phyloP scores from a whole-genome alignment of 2,888 invertebrate genomes.

The Dicyrtoma fusca region DNA sequence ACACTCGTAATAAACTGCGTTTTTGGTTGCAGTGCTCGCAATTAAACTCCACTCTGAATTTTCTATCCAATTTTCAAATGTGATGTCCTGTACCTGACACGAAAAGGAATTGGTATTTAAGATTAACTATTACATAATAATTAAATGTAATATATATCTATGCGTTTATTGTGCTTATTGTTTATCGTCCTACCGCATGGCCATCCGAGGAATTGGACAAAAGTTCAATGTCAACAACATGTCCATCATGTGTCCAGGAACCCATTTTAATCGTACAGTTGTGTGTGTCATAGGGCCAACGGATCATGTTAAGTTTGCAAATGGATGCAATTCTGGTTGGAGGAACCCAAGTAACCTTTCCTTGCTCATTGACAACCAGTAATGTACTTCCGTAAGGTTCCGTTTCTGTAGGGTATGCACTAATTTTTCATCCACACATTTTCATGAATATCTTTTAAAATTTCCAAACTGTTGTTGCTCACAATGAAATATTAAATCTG shows the following conservation, averaged over 20 bases:
- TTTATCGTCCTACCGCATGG: constrained; percentile 25
- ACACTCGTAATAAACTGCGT: constrained; percentile 62
- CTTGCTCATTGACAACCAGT: constrained; percentile 59
- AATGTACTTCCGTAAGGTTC: constrained; percentile 67
- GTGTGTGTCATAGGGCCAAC: constrained; percentile 79
- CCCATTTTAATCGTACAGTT: constrained; percentile 70
- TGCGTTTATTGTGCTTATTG: background rate
- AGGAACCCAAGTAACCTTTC: constrained; percentile 69
- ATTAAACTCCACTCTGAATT: constrained; percentile 53
- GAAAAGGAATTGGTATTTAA: background rate
- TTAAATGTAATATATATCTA: too few relatives aligned
- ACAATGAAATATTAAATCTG: constrained; percentile 36
- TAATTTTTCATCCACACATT: constrained; percentile 55
- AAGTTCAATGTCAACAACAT: constrained; percentile 63
- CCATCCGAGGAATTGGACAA: constrained; percentile 47
- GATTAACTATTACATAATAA: too few relatives aligned
- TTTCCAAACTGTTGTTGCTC: background rate
- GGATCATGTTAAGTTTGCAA: constrained; percentile 69
- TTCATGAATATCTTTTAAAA: background rate
- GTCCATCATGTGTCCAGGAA: constrained; percentile 71
- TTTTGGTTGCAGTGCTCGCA: constrained; percentile 55
- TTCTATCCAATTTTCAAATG: constrained; percentile 21
- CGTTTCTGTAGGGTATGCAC: constrained; percentile 66
- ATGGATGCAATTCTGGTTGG: constrained; percentile 70
- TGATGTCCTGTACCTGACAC: background rate